Evolutionary conservation across 1,140 invertebrate genomes (phyloP).

Genomic region (Aphaenogaster floridana): DNA sequence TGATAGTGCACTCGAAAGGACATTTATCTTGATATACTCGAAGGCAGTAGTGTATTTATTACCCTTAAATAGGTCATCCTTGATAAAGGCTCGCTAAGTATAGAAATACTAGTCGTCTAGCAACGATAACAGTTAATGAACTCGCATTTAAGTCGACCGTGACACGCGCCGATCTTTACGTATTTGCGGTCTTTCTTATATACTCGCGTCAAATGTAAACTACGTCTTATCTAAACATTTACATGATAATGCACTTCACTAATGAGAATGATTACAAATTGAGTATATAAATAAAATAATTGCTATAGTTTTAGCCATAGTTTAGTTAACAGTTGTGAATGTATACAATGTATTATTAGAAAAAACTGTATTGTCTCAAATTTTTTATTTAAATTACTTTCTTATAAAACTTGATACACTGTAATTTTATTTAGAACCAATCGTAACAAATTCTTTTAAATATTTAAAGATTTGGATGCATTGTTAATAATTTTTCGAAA

Average conservation of each 20-base stretch:
- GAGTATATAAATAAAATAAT: not conserved
- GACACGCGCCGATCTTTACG: constrained; percentile 28
- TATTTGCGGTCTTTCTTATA: not conserved
- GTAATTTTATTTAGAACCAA: not conserved
- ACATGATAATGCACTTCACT: not conserved
- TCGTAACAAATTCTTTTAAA: not conserved
- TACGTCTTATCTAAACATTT: constrained; percentile 1
- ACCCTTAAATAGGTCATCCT: constrained; percentile 31
- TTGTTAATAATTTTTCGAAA: not conserved
- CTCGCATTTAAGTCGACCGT: constrained; percentile 52
- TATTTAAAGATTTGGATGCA: not conserved
- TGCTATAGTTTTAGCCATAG: not conserved
- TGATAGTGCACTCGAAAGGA: constrained; percentile 1
- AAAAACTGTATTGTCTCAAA: not conserved
- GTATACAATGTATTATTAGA: not conserved
- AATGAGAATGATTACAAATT: not conserved
- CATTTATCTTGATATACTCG: constrained; percentile 7
- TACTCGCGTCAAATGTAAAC: not conserved
- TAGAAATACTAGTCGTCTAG: constrained; percentile 17
- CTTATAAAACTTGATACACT: not conserved
- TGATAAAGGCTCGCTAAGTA: constrained; percentile 37
- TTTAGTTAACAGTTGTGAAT: not conserved
- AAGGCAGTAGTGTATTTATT: constrained; percentile 21
- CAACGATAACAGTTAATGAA: constrained; percentile 59
- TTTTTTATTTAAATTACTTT: not conserved